Conservation (phyloP, 2,113 vertebrate genomes). For the Oxyura jamaicensis region DNA sequence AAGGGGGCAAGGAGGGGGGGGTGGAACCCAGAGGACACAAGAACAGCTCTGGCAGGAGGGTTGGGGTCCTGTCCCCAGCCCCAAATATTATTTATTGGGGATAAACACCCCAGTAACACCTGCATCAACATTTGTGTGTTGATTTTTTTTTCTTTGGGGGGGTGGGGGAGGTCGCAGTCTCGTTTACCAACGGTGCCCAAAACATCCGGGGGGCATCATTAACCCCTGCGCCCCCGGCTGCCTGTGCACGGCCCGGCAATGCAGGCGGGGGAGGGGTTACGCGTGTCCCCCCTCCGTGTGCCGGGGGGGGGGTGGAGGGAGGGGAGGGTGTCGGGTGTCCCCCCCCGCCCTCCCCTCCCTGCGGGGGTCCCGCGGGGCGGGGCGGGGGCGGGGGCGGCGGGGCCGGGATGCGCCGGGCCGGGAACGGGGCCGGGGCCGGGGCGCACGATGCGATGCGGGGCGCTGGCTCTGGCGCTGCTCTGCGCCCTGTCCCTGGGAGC, state of each 20-base stretch:
- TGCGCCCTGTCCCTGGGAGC: not conserved
- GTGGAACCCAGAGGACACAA: rapidly evolving
- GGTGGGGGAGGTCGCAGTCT: too few relatives aligned
- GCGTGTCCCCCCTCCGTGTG: not conserved
- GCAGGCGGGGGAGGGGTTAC: not conserved
- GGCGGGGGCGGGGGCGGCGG: not conserved
- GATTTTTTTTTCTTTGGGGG: too few relatives aligned
- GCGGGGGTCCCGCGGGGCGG: not conserved
- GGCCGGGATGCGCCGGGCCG: not conserved
- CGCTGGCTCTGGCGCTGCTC: not conserved
- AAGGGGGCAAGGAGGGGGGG: not conserved
- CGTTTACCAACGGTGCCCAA: not conserved
- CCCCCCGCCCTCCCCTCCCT: not conserved
- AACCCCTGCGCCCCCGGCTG: not conserved
- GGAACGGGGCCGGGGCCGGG: not conserved
- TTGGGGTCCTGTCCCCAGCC: not conserved
- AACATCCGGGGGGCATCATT: not conserved
- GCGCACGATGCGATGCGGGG: not conserved
- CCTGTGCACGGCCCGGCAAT: too few relatives aligned
- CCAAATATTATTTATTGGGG: too few relatives aligned
- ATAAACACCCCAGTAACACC: not conserved
- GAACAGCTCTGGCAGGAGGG: rapidly evolving
- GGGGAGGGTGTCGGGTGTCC: not conserved
- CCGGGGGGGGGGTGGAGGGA: not conserved
- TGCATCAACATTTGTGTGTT: rapidly evolving